Percentiles rank a stretch among this genome's conserved stretches.
These are phyloP conservation scores for Podarcis raffonei DNA, from an alignment of 2,113 vertebrate species.

Conservation along the genomic window DNA sequence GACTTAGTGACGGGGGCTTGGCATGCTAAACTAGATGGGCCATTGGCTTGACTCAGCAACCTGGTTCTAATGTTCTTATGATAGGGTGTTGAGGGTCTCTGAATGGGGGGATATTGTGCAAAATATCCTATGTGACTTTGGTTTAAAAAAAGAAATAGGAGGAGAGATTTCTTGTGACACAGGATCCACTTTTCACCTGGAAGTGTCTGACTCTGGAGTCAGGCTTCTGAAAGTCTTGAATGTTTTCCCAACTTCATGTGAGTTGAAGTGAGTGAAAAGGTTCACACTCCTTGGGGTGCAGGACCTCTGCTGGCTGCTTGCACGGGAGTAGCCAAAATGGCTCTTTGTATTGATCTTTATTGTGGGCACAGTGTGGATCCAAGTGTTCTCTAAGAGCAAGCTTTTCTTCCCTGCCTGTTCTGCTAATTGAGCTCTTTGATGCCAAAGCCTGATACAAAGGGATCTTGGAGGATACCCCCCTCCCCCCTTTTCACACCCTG, in stretches of 20 bases:
- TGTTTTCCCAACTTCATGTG: constrained; percentile 16
- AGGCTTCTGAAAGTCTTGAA: neutral
- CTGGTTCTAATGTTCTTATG: too few relatives aligned
- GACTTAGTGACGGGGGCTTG: too few relatives aligned
- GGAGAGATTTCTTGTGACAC: too few relatives aligned
- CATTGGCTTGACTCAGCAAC: too few relatives aligned
- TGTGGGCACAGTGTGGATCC: neutral
- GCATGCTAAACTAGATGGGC: too few relatives aligned
- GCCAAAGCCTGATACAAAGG: constrained; percentile 44
- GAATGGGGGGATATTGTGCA: too few relatives aligned
- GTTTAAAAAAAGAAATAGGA: too few relatives aligned
- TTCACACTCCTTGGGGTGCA: neutral
- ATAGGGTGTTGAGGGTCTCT: neutral
- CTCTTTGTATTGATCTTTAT: constrained; percentile 31
- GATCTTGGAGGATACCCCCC: constrained; percentile 26
- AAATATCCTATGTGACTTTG: neutral
- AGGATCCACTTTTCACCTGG: too few relatives aligned
- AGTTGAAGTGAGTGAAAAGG: neutral
- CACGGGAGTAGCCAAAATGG: constrained; percentile 13
- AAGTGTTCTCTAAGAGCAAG: constrained; percentile 24
- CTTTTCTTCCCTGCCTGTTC: constrained; percentile 44
- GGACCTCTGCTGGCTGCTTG: neutral
- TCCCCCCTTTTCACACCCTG: constrained; percentile 54
- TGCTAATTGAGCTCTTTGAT: constrained; percentile 56
- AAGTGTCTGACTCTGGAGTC: too few relatives aligned